Conservation (phyloP, 1,140 invertebrate species). For the Arion vulgaris region DNA sequence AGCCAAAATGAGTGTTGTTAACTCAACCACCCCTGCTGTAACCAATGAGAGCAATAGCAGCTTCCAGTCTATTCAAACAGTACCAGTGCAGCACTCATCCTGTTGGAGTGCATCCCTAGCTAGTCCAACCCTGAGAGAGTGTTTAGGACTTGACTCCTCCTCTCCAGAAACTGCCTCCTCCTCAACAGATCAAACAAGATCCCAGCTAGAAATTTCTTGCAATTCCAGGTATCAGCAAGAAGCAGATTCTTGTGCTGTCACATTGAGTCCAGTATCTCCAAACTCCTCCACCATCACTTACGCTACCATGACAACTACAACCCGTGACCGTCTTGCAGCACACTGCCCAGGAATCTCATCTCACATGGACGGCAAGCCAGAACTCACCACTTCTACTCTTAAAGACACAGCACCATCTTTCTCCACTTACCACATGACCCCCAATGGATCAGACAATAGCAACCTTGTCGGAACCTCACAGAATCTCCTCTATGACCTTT, state of each 20-base stretch:
- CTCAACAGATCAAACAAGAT: background rate
- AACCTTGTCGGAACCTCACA: background rate
- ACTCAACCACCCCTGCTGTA: background rate
- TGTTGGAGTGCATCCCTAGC: conserved; percentile 15
- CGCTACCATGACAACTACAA: conserved; percentile 66
- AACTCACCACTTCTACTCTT: background rate
- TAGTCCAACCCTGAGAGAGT: conserved; percentile 13
- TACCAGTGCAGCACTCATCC: background rate
- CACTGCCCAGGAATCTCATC: conserved; percentile 67
- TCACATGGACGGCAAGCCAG: conserved; percentile 55
- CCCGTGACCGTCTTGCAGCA: conserved; percentile 64
- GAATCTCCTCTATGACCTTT: conserved; percentile 1
- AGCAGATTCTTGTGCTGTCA: background rate
- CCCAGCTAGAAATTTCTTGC: background rate
- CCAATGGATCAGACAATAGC: background rate
- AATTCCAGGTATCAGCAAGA: background rate
- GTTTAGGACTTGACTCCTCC: background rate
- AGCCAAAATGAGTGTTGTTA: background rate
- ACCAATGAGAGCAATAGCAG: background rate
- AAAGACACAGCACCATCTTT: background rate
- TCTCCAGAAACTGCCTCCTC: background rate
- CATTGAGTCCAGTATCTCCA: background rate
- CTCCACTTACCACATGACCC: background rate
- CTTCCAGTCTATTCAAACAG: conserved; percentile 3
- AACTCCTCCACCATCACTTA: conserved; percentile 51